Evolutionary conservation across 2,113 vertebrate species (phyloP), one percentile per base, ranked within the genome.

Genomic region (Halichoerus grypus): DNA sequence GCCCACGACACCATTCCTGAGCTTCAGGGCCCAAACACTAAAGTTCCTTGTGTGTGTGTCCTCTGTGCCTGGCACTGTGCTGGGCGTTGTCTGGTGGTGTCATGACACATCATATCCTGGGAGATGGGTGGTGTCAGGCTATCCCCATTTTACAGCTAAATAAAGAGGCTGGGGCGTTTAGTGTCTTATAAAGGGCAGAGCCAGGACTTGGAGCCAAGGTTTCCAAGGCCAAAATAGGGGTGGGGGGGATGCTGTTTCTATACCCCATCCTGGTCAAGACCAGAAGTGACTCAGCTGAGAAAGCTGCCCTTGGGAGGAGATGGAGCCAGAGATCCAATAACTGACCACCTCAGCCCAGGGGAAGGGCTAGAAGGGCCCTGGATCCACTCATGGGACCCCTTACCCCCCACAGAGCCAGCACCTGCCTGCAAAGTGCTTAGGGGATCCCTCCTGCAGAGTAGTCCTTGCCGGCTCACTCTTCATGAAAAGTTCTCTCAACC

Each of bases 221-320:
- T 94, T 81, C 51, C 36, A 79, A 76, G 49, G 69, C 28, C 91
- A 67, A 84, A 51, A 71, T 81, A 36, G n/a, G 84, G 74, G 67
- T 33, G 7, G 31, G 33, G 15, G 33, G 31, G 31, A 31, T 84
- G 82, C 46, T 9, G 1, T 92, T 94, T 97, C 74, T 21, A 18
- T 16, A 83, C 88, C 53, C 90, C 63, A 91, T 92, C 89, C 89
- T 94, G 83, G 79, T 80, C 87, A 74, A 89, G 86, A 61, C 72
- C 61, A 65, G 51, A 36, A 63, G 24, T 95, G 96, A 97, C 92
- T 98, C 92, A 95, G 76, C 65, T 0, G 4, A 88, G 96, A 94
- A 46, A 89, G 61, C 85, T 82, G 71, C 77, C 63, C 91, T 96
- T 26, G 0, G 81, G 93, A 96, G 46, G 53, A 92, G 61, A 57